A percentile compares a stretch with the other conserved stretches of the same genome.
phyloP scores from a whole-genome alignment of 2,113 vertebrate species.

The Nycticebus coucang region DNA sequence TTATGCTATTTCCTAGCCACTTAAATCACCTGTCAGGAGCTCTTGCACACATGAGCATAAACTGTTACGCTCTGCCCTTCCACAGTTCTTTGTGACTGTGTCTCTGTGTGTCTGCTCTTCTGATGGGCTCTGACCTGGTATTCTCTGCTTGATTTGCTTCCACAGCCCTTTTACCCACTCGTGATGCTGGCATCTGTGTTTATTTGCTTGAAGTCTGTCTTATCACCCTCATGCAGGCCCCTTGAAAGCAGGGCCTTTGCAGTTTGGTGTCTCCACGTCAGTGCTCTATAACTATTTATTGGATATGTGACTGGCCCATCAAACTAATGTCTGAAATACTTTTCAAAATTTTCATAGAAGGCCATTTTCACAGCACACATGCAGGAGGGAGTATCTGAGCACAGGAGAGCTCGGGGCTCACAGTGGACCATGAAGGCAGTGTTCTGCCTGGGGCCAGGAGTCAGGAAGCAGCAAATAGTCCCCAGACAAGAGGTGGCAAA shows the following conservation, averaged over 20 bases:
- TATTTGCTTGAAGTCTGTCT: neutral
- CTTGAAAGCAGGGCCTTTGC: neutral
- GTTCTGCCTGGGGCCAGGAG: neutral
- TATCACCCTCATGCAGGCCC: neutral
- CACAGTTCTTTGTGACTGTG: neutral
- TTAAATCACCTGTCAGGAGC: neutral
- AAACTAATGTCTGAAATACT: neutral
- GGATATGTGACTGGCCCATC: neutral
- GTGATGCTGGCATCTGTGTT: rapidly evolving
- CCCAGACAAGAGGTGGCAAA: neutral
- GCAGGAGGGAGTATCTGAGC: neutral
- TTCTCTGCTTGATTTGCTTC: rapidly evolving
- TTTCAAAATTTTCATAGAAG: neutral
- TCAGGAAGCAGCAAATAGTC: constrained; percentile 11
- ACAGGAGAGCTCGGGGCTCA: neutral
- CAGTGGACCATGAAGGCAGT: neutral
- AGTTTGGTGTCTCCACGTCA: rapidly evolving
- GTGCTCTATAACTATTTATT: rapidly evolving
- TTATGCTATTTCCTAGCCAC: neutral
- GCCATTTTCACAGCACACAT: neutral
- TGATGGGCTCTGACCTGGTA: neutral
- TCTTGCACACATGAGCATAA: neutral
- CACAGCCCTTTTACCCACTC: rapidly evolving
- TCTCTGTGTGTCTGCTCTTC: rapidly evolving
- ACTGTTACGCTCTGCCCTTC: neutral